Percentiles rank a stretch among this genome's conserved stretches.
These are phyloP conservation scores for Rhagonycha fulva DNA, from an alignment of 2,888 invertebrate genomes.

Conservation along the genomic window DNA sequence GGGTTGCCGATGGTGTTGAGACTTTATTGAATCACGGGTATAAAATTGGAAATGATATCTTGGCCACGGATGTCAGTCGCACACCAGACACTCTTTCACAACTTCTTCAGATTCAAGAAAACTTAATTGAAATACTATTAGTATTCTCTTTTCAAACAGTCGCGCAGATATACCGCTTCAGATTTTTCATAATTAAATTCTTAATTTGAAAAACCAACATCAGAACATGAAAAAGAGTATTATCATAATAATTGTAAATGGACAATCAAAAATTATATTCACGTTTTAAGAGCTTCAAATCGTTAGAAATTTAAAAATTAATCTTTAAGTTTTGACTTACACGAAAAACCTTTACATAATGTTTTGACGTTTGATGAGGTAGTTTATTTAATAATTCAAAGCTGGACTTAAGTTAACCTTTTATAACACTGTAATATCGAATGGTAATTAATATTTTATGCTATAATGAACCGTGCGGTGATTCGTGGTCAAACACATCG, in stretches of 20 bases:
- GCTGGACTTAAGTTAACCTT: not conserved
- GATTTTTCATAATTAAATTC: conserved; percentile 51
- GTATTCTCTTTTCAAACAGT: conserved; percentile 49
- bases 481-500: not conserved
- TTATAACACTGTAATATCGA: not conserved
- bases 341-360: not conserved
- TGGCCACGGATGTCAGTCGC: conserved; percentile 50
- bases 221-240: conserved; percentile 14
- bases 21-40: conserved; percentile 53
- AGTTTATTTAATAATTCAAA: not conserved
- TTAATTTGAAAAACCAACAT: conserved; percentile 44
- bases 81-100: conserved; percentile 51
- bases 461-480: not conserved
- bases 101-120: conserved; percentile 48
- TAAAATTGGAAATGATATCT: conserved; percentile 55
- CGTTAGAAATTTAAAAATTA: not conserved
- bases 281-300: not conserved
- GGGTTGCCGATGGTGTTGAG: conserved; percentile 54
- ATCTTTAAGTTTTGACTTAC: not conserved
- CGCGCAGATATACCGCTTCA: conserved; percentile 40
- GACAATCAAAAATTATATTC: conserved; percentile 2
- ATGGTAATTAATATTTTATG: not conserved
- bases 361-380: not conserved
- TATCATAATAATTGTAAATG: conserved; percentile 4
- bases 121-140: conserved; percentile 53